Conservation (phyloP, 2,113 vertebrate genomes). For the Macroglossus sobrinus region DNA sequence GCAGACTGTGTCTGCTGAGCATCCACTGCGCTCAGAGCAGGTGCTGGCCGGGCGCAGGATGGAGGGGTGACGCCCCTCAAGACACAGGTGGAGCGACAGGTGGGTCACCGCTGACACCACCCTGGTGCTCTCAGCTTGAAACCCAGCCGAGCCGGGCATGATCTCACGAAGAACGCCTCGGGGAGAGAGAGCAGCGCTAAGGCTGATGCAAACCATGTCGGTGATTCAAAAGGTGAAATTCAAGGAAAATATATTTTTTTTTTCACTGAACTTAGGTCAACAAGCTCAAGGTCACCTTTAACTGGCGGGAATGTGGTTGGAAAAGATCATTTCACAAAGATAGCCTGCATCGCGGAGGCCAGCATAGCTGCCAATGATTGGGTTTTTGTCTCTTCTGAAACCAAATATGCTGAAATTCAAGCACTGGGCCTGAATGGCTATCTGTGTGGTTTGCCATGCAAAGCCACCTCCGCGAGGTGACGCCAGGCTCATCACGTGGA, state of each 20-base stretch:
- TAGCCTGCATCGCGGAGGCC: not conserved
- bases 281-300: constrained; percentile 3
- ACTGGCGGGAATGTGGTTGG: not conserved
- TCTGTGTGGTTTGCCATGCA: not conserved
- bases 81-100: not conserved
- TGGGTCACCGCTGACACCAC: not conserved
- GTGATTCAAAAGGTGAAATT: not conserved
- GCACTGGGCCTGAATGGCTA: not conserved
- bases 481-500: no score
- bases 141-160: not conserved
- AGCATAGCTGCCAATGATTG: not conserved
- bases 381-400: constrained; percentile 47
- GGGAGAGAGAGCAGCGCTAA: not conserved
- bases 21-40: not conserved
- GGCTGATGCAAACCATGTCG: not conserved
- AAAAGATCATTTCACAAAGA: constrained; percentile 37
- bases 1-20: not conserved
- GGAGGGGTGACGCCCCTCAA: not conserved
- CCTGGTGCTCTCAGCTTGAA: not conserved
- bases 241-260: not conserved
- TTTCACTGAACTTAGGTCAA: not conserved
- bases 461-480: no score
- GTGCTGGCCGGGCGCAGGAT: not conserved
- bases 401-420: constrained; percentile 51
- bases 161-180: not conserved